Evolutionary conservation across 2,113 vertebrate species (phyloP).

Genomic region (Varanus komodoensis): DNA sequence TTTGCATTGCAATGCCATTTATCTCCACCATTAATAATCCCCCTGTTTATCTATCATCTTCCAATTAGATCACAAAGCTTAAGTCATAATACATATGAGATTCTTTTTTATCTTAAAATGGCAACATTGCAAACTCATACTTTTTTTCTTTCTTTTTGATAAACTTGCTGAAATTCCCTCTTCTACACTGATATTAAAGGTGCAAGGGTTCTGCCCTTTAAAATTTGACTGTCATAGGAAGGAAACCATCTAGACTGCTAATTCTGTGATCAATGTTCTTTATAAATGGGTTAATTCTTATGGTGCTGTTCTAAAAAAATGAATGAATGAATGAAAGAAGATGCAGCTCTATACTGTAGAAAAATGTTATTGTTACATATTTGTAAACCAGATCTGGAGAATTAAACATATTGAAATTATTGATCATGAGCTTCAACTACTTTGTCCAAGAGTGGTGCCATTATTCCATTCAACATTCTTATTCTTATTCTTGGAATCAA

Average conservation of each 20-base stretch:
- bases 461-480: neutral
- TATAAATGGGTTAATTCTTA: neutral
- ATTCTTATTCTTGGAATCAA: neutral
- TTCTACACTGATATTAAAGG: neutral
- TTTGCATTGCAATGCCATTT: neutral
- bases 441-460: neutral
- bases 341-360: neutral
- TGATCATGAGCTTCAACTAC: neutral
- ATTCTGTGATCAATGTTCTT: neutral
- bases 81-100: neutral
- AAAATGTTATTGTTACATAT: neutral
- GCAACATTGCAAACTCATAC: neutral
- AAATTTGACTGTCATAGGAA: neutral
- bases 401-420: neutral
- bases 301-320: neutral
- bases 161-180: neutral
- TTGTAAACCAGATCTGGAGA: neutral
- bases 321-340: neutral
- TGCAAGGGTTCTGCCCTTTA: neutral
- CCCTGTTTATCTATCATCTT: neutral
- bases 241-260: neutral
- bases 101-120: neutral
- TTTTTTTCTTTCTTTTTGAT: neutral
- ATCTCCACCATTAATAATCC: neutral
- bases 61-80: neutral